Evolutionary conservation across 2,888 invertebrate genomes (phyloP), one percentile per base, ranked within the genome.

Genomic region (Dicranocentrus wangi): DNA sequence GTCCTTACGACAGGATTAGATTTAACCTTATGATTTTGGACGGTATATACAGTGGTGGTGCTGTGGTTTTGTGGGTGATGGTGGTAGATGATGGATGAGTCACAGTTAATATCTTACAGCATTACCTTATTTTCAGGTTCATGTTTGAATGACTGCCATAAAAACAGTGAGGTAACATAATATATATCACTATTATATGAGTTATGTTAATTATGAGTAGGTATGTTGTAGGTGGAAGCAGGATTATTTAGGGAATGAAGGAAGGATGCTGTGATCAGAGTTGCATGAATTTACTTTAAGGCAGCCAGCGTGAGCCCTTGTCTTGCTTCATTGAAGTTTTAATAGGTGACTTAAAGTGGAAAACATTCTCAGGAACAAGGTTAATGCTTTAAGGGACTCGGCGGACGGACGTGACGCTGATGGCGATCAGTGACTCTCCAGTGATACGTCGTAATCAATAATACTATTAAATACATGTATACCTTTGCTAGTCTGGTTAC

Each of bases 261-360:
- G 63, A 65, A 65, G 63, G 63, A 65, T 65, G 42, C n/a, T 65
- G 32, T 32, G 63, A 65, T 65, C 63, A 65, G 25, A 65, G n/a
- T 65, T 10, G 63, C 63, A 65, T 65, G 63, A 65, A 39, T 42
- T n/a, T 2, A 65, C 63, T 42, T n/a, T 2, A 65, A 65, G 21
- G 10, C 10, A 28, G 60, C 25, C 60, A 25, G 25, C 27, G 63
- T 17, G 25, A 28, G 60, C 25, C 60, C 60, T 60, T 60, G 63
- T 17, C 63, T 17, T 19, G 21, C 63, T 42, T 42, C 63, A 65
- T 39, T 65, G 63, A 65, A 10, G 17, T n/a, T 13, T 47, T 47
- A n/a, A 47, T 47, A 47, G 17, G 21, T 32, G 39, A n/a, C 42
- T 60, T 65, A 19, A 47, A 10, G 47, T 47, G 32, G 8, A 32